Percentiles rank a stretch among this genome's conserved stretches.
phyloP scores from a whole-genome alignment of 2,797 vertebrate species.

The Mastacembelus armatus region DNA sequence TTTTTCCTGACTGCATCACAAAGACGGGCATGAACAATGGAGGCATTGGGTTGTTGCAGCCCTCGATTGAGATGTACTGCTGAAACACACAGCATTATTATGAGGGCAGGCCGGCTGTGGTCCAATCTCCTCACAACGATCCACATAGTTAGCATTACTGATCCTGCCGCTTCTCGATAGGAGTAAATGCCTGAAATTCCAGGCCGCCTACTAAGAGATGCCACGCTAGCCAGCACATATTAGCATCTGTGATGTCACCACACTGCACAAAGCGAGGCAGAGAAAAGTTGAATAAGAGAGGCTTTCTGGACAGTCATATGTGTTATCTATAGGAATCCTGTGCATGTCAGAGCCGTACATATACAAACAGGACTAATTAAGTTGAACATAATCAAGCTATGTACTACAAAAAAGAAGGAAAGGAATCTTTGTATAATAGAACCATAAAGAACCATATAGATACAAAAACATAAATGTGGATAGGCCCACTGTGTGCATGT shows the following conservation, averaged over 20 bases:
- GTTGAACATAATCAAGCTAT: conserved; percentile 13
- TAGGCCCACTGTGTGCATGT: neutral
- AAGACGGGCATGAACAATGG: conserved; percentile 80
- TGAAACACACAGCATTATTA: conserved; percentile 83
- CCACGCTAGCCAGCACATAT: conserved; percentile 70
- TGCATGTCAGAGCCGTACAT: conserved; percentile 29
- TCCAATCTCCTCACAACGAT: conserved; percentile 81
- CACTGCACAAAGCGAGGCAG: conserved; percentile 57
- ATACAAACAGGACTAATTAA: conserved; percentile 43
- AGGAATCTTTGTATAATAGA: neutral
- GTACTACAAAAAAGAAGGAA: neutral
- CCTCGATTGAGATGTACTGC: conserved; percentile 82
- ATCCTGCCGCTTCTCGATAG: conserved; percentile 69
- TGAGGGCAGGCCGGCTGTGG: conserved; percentile 70
- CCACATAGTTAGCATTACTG: conserved; percentile 86
- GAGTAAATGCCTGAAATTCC: conserved; percentile 86
- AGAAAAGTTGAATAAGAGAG: conserved; percentile 52
- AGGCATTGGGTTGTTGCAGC: conserved; percentile 79
- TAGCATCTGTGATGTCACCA: conserved; percentile 79
- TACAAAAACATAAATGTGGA: no score
- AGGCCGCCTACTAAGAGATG: conserved; percentile 80
- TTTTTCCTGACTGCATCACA: conserved; percentile 77
- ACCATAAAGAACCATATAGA: conserved; percentile 13
- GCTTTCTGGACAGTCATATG: conserved; percentile 57
- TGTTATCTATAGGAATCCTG: conserved; percentile 49